Evolutionary conservation across 2,113 vertebrate species (phyloP), one percentile per base, ranked within the genome.

Genomic region (Chinchilla lanigera): DNA sequence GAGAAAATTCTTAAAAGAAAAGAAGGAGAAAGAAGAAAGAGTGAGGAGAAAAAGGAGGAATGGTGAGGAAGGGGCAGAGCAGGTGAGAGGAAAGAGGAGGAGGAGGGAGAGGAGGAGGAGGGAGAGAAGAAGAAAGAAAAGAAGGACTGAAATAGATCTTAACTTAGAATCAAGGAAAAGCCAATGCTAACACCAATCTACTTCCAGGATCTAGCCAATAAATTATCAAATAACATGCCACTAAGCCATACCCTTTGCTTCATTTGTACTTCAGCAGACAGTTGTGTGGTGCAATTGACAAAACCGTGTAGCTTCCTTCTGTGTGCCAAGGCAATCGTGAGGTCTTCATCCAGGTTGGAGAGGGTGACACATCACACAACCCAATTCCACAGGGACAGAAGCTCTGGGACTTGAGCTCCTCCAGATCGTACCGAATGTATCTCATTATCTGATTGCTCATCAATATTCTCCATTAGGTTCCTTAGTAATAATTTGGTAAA

Each of bases 81-180:
- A 26, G 22, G 13, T 7, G 56, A 14, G 1, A 44, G 30, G 84
- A 5, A 24, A 24, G 38, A 90, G 77, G 86, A 77, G 24, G 5
- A 83, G 19, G 41, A 44, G 13, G 56, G 7, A n/a, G 35, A 35
- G 33, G 52, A 73, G 14, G 33, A 26, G 28, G 44, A 50, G 16
- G 0, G 19, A 38, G 52, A 47, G 5, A 63, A 84, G 35, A 47
- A 94, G 16, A 5, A 88, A 92, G 56, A 85, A 94, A 38, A 35
- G 19, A 90, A 88, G 19, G 7, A 20, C 0, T 50, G 30, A 97
- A 73, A 95, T 44, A 44, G 1, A 54, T 47, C 41, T 94, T 95
- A 61, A 86, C 24, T 78, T 95, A n/a, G 85, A 97, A 78, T 58
- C 73, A 97, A 95, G 77, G 30, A 95, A 93, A 87, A 75, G 77